These are phyloP conservation scores for Drosophila anomalipes DNA, from an alignment of 2,888 invertebrate species.

Conservation along the genomic window DNA sequence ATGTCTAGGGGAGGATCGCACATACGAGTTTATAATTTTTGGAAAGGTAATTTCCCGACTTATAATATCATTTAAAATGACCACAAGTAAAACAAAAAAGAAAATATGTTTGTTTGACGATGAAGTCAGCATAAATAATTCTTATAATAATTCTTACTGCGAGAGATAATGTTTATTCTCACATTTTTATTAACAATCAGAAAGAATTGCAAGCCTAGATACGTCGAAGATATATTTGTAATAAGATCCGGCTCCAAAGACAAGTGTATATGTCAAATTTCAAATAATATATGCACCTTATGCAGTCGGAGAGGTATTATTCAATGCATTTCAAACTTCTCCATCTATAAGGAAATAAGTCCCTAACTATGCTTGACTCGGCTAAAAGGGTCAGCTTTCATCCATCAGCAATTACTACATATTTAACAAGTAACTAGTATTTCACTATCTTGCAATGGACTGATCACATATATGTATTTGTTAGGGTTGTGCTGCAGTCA, in stretches of 20 bases:
- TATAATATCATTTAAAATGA: background rate
- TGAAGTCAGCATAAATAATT: background rate
- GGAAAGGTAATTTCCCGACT: background rate
- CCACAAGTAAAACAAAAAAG: background rate
- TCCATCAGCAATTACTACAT: background rate
- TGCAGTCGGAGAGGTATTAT: background rate
- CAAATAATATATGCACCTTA: rapidly evolving
- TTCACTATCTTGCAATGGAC: background rate
- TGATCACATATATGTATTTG: background rate
- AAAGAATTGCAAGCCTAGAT: background rate
- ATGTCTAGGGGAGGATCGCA: background rate
- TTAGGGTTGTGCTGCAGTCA: background rate
- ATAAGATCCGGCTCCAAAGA: background rate
- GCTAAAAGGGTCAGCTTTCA: background rate
- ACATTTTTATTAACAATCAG: background rate
- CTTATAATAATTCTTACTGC: background rate
- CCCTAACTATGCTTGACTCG: background rate
- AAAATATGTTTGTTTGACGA: background rate
- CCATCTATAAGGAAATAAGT: background rate
- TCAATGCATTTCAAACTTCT: background rate
- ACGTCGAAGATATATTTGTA: background rate
- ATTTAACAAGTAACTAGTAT: background rate
- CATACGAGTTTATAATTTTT: background rate
- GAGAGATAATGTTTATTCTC: background rate
- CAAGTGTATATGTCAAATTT: background rate